Base-by-base conservation (phyloP, 2,888 invertebrate species). In the Metopia argyrocephala region DNA sequence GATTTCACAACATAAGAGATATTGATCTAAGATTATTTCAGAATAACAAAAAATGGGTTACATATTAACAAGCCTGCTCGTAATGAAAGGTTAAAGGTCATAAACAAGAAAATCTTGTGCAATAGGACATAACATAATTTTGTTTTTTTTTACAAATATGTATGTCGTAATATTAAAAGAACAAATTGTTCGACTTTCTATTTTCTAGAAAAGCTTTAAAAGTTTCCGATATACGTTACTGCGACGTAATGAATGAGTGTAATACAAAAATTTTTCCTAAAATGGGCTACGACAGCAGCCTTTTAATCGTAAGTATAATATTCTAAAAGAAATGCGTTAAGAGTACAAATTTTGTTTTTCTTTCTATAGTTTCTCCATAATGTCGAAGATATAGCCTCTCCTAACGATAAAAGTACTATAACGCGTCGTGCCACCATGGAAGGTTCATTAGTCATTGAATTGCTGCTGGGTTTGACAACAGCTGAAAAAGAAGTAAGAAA, bases 401-500 rank as follows among this genome's bases (percentile, higher is more conserved):
- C 87, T 0, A 79, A 86, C 4, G 85, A 86, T 75, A 81, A 83
- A 1, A 82, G 83, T 5, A 86, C 85, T 0, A 84, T 87, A 5
- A 20, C 62, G 4, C 82, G 85, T 0, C 71, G 84, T 45, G 83
- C 85, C 2, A 82, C 66, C 1, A 46, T 45, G 0, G 83, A 84
- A 3, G 74, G 82, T 18, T 85, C 86, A 5, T 76, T 85, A 28
- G 81, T 83, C 7, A 69, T 89, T 1, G 85, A 87, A 15, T 31
- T 89, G 1, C 25, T 85, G 9, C 56, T 89, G 5, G 76, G 73
- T 4, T 66, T 86, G n/a, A 83, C 84, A 21, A 83, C 85, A 15
- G 87, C 89, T 0, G 89, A 87, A 65, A 70, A 59, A 0, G 86
- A 87, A 59, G 88, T 89, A 3, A 83, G 86, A 5, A 83, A 86